Base-by-base conservation (phyloP, 1,140 invertebrate species). In the Lineus longissimus region DNA sequence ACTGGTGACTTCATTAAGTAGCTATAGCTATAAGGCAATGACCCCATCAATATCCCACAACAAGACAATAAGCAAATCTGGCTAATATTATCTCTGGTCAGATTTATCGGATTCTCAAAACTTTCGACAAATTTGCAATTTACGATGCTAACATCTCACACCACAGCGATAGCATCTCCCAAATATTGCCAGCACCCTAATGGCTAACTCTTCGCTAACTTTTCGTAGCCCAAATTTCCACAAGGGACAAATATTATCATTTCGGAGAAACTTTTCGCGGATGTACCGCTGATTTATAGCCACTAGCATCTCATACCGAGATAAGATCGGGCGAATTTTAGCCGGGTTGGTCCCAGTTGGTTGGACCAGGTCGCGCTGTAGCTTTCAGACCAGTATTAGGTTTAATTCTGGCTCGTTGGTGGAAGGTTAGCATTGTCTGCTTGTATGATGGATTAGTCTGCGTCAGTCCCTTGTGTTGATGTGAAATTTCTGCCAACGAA, bases 61-160 rank as follows among this genome's bases (percentile, higher is more conserved):
- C 33, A 36, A 15, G 33, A 36, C 33, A 36, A 36, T 36, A 36
- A 36, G 33, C 33, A 36, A 36, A 36, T 36, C 33, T 36, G 4
- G 6, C 33, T 36, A n/a, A n/a, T n/a, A 36, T 36, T 36, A 36
- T 36, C 33, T 36, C 33, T 4, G 33, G 33, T 36, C 33, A 27
- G 47, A 51, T 51, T 51, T 51, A 51, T 51, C 47, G 6, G 4
- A 6, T 27, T 23, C 25, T 51, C 6, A n/a, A 19, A 51, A 51
- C 47, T 51, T 51, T 51, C 47, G 47, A 51, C 47, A 51, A 51
- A 51, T 51, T 51, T 51, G 25, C 47, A 51, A 51, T 51, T 51
- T 51, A 51, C 33, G 33, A 36, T 36, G 33, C 6, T 4, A 36
- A 36, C n/a, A 36, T 36, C 33, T 36, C 33, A 36, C 33, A 36